Evolutionary conservation across 2,797 vertebrate species (phyloP).

Genomic region (Sebastes elongatus): DNA sequence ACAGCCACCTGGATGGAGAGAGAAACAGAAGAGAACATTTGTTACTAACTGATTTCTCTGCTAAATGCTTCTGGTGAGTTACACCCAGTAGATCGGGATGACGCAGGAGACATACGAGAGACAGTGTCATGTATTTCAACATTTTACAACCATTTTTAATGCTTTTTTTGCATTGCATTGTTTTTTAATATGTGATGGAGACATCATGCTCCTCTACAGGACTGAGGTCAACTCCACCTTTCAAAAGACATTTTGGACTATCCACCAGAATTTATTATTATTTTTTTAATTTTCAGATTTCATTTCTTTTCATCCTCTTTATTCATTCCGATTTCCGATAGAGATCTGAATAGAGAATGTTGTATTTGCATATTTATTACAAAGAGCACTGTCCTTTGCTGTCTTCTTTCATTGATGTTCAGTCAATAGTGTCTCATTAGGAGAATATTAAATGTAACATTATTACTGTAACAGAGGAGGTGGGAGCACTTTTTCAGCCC

Average conservation of each 20-base stretch:
- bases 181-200: not conserved
- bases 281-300: not conserved
- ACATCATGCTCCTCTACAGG: not conserved
- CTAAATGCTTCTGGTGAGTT: slow-evolving; percentile 4
- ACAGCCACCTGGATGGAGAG: slow-evolving; percentile 79
- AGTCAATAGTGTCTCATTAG: not conserved
- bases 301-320: not conserved
- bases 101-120: not conserved
- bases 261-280: no score
- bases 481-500: not conserved
- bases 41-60: not conserved
- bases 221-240: not conserved
- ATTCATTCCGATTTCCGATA: not conserved
- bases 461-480: not conserved
- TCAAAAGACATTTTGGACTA: not conserved
- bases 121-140: not conserved
- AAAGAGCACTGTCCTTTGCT: not conserved
- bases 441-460: not conserved
- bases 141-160: not conserved
- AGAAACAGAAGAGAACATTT: not conserved
- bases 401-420: not conserved
- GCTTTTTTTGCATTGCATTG: not conserved
- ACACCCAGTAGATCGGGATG: not conserved
- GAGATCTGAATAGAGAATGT: not conserved
- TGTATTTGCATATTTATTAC: not conserved